These are phyloP conservation scores for Petrolisthes cinctipes DNA, from an alignment of 2,888 invertebrate species.

Conservation along the genomic window DNA sequence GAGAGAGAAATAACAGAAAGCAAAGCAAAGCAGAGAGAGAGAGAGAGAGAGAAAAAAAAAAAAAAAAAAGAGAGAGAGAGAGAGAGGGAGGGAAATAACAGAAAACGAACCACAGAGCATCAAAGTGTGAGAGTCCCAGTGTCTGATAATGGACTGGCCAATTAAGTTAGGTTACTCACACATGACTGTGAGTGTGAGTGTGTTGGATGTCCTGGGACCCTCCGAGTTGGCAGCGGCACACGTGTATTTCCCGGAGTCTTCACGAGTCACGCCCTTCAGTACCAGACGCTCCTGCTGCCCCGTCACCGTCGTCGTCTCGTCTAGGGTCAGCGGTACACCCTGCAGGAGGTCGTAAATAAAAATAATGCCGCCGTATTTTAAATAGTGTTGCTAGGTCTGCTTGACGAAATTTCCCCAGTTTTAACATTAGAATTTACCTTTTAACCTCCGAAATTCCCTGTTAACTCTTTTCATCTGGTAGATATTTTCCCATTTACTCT, in stretches of 20 bases:
- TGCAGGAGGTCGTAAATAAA: conserved; percentile 3
- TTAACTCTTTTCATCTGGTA: no score
- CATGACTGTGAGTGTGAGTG: conserved; percentile 41
- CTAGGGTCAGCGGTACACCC: conserved; percentile 43
- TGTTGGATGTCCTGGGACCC: conserved; percentile 49
- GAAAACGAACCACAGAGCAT: no score
- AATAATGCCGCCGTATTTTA: no score
- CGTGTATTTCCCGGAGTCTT: conserved; percentile 39
- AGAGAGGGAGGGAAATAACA: no score
- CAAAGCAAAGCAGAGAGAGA: no score
- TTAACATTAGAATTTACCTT: background rate
- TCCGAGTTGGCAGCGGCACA: conserved; percentile 59
- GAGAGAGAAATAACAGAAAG: no score
- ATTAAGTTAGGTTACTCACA: conserved; percentile 42
- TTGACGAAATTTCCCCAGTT: background rate
- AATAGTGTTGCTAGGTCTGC: background rate
- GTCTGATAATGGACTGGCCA: no score
- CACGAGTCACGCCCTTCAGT: conserved; percentile 30
- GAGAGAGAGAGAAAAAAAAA: no score
- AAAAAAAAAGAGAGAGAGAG: no score
- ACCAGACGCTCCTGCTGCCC: conserved; percentile 4
- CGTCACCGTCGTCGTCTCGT: conserved; percentile 12
- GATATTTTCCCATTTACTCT: no score
- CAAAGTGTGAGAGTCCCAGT: no score
- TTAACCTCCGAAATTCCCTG: background rate